Percentiles rank a stretch among this genome's conserved stretches.
phyloP scores from a whole-genome alignment of 1,140 invertebrate species.

The Brachionus manjavacas region DNA sequence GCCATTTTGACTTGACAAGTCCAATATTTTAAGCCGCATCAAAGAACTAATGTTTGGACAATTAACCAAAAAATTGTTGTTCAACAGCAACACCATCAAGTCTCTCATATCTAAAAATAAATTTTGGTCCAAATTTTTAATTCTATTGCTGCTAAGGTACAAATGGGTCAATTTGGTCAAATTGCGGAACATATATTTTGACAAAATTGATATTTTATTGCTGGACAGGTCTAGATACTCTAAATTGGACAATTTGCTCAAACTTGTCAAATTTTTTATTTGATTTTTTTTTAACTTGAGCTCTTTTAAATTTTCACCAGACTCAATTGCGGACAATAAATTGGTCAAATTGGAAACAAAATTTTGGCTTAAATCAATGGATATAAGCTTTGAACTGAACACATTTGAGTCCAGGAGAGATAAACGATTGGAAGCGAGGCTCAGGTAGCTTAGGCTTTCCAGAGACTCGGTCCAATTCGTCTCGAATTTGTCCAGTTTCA shows the following conservation, averaged over 20 bases:
- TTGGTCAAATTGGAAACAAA: background rate
- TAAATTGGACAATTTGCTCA: background rate
- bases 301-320: slow-evolving; percentile 5
- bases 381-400: background rate
- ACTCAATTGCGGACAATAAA: background rate
- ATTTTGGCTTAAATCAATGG: slow-evolving; percentile 9
- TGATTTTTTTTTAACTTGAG: background rate
- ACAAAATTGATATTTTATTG: background rate
- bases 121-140: background rate
- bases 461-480: background rate
- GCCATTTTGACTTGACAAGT: slow-evolving; percentile 36
- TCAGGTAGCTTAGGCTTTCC: background rate
- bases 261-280: background rate
- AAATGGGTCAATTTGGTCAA: slow-evolving; percentile 29
- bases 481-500: background rate
- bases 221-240: background rate
- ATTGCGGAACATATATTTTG: background rate
- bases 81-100: background rate
- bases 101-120: background rate
- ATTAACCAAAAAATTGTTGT: background rate
- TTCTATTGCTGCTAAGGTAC: background rate
- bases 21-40: background rate
- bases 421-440: background rate
- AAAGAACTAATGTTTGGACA: background rate
- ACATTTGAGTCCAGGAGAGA: background rate